phyloP scores from a whole-genome alignment of 2,888 invertebrate genomes.

The Catotricha subobsoleta region DNA sequence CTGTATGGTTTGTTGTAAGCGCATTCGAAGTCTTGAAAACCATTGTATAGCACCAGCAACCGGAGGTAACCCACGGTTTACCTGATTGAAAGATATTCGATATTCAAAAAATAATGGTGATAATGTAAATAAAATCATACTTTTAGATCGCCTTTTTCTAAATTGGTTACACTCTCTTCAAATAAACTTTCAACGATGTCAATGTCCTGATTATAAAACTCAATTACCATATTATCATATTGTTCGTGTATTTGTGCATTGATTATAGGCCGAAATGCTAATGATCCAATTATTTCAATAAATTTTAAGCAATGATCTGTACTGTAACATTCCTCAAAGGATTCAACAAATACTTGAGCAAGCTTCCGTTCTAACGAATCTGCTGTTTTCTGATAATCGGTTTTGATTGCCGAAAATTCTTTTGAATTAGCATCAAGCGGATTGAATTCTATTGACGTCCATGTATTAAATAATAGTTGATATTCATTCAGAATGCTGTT shows the following conservation, averaged over 20 bases:
- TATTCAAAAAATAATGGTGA: no score
- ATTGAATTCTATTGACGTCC: constrained; percentile 23
- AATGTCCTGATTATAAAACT: constrained; percentile 44
- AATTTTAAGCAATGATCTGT: constrained; percentile 39
- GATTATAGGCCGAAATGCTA: constrained; percentile 58
- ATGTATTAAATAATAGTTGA: constrained; percentile 19
- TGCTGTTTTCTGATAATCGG: constrained; percentile 28
- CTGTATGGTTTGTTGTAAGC: no score
- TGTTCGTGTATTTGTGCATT: constrained; percentile 49
- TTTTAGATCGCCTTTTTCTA: neutral
- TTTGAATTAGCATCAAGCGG: constrained; percentile 15
- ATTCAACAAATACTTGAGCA: constrained; percentile 37
- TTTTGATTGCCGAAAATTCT: constrained; percentile 36
- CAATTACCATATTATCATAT: constrained; percentile 43
- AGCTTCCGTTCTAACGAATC: constrained; percentile 34
- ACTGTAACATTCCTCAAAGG: constrained; percentile 39
- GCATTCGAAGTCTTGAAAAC: neutral
- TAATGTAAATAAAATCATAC: no score
- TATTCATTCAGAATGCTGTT: constrained; percentile 13
- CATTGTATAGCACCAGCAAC: neutral
- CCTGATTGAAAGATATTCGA: neutral
- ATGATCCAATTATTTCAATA: constrained; percentile 51
- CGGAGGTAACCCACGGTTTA: neutral
- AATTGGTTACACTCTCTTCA: constrained; percentile 34
- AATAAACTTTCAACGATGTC: constrained; percentile 44